Conservation (phyloP, 2,888 invertebrate genomes). For the Chaitophorus viminalis region DNA sequence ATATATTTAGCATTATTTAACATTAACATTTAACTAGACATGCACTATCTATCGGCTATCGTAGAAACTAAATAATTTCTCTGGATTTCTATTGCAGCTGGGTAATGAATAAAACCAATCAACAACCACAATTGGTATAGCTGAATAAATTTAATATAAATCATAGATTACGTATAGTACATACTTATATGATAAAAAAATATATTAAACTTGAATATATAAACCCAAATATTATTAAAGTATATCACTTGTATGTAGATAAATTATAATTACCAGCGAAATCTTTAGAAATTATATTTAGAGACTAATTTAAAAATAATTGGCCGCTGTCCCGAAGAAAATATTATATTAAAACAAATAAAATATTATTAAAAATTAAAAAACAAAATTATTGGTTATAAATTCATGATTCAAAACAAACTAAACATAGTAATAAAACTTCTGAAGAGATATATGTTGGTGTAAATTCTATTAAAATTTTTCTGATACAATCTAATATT, state of each 20-base stretch:
- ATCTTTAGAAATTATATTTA: not conserved
- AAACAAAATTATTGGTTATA: not conserved
- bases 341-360: not conserved
- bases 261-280: not conserved
- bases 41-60: constrained; percentile 34
- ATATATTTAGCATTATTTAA: not conserved
- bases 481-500: not conserved
- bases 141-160: not conserved
- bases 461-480: not conserved
- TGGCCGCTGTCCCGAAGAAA: not conserved
- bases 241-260: not conserved
- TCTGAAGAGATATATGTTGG: not conserved
- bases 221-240: not conserved
- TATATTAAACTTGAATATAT: not conserved
- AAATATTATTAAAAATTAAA: not conserved
- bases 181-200: no score
- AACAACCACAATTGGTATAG: not conserved
- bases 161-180: no score
- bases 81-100: not conserved
- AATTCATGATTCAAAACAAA: no score
- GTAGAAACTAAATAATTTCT: constrained; percentile 26
- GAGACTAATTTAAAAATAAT: not conserved
- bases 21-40: not conserved
- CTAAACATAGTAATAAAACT: no score
- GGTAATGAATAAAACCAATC: not conserved